Percentiles rank a stretch among this genome's conserved stretches.
Evolutionary conservation across 2,113 vertebrate genomes (phyloP).

Genomic region (Myrmecophaga tridactyla): DNA sequence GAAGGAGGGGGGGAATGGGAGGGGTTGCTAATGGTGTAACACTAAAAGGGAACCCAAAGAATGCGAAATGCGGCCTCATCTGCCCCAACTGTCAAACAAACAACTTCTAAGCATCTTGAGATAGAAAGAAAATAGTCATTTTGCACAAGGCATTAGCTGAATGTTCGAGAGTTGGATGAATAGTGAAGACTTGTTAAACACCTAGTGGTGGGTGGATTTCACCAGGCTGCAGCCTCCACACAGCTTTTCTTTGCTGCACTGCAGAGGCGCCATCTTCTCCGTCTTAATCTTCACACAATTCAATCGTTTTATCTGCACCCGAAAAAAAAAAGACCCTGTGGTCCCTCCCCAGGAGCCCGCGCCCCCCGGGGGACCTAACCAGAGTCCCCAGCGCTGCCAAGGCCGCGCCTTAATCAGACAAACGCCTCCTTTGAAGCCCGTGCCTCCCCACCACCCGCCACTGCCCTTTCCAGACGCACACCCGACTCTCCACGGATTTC

Average conservation of each 20-base stretch:
- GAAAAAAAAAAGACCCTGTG: slow-evolving; percentile 37
- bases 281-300: slow-evolving; percentile 81
- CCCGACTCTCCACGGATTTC: neutral
- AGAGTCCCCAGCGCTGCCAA: neutral
- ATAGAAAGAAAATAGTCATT: slow-evolving; percentile 29
- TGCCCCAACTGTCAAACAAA: neutral
- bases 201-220: slow-evolving; percentile 80
- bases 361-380: neutral
- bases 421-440: slow-evolving; percentile 19
- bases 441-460: neutral
- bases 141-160: neutral
- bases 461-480: slow-evolving; percentile 47
- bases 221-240: slow-evolving; percentile 79
- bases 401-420: slow-evolving; percentile 24
- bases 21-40: neutral
- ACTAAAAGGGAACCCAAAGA: neutral
- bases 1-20: no score
- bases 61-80: neutral
- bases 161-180: slow-evolving; percentile 60
- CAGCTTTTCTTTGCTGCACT: slow-evolving; percentile 89
- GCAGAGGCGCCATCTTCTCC: slow-evolving; percentile 97
- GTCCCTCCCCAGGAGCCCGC: slow-evolving; percentile 31
- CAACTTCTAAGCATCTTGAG: slow-evolving; percentile 50
- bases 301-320: slow-evolving; percentile 75
- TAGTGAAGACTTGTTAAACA: slow-evolving; percentile 71